Evolutionary conservation across 2,113 vertebrate species (phyloP).

Genomic region (Lagopus leucura): DNA sequence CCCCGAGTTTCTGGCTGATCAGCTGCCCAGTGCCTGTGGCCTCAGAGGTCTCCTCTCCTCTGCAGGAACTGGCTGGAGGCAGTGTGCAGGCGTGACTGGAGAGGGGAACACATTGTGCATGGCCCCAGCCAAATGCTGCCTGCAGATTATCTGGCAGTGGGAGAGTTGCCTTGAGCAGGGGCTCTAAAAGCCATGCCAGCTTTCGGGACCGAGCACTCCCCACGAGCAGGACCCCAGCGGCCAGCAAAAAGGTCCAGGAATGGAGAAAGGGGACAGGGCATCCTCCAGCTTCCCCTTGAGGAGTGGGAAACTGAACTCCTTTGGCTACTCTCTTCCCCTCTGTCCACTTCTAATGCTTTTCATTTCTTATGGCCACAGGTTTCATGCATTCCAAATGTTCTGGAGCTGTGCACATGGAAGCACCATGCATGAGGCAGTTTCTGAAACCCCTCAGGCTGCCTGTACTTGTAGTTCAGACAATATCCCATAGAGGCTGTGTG

Average conservation of each 20-base stretch:
- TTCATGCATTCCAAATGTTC: background rate
- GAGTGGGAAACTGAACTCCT: background rate
- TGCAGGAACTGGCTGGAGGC: background rate
- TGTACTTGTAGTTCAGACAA: background rate
- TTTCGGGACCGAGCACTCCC: background rate
- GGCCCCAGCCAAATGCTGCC: fast-evolving
- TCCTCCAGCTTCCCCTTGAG: background rate
- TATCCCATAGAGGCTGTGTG: background rate
- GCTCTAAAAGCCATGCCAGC: background rate
- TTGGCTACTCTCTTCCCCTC: background rate
- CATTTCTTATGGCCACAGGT: background rate
- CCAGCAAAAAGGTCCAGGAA: background rate
- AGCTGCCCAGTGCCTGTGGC: background rate
- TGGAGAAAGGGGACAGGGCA: fast-evolving
- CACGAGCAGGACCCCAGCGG: background rate
- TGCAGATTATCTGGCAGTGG: fast-evolving
- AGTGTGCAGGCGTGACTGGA: fast-evolving
- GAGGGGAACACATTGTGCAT: background rate
- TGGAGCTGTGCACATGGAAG: background rate
- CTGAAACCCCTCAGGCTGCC: background rate
- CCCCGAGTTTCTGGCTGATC: fast-evolving
- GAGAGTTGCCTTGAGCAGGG: background rate
- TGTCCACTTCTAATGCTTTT: background rate
- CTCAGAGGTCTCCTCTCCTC: background rate
- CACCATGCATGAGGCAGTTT: background rate